Base-by-base conservation (phyloP, 2,797 vertebrate genomes). In the Anguilla megastoma region DNA sequence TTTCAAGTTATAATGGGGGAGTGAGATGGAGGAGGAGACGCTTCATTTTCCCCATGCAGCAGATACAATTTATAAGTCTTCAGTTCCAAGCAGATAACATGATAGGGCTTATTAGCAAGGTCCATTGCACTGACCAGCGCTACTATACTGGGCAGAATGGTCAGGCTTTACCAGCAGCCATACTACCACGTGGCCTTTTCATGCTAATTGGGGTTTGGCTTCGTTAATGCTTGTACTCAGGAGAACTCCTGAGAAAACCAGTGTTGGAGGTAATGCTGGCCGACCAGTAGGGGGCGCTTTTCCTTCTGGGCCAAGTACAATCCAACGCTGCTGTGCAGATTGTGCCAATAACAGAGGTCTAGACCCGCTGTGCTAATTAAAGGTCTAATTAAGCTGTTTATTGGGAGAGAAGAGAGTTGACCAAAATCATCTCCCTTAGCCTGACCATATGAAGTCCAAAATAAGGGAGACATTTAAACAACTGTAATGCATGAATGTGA, bases 1-100 rank as follows among this genome's bases (percentile, higher is more conserved):
- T 87, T 79, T 79, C 12, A 71, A 60, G 54, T 9, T 58, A 80
- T 87, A 56, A 84, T 84, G 3, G 50, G 83, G 36, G 3, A 56
- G 33, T 24, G 33, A 69, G 5, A 69, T 69, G 10, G 33, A 21
- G 33, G 33, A 16, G 16, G 12, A 12, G 12, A 3, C 6, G 6
- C 24, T 21, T 82, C 0, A 24, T 48, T 82, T 24, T 82, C 24
- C 50, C 7, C 9, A 48, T 3, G 1, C 45, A 82, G 1, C 79
- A 82, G 41, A 24, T n/a, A 48, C 8, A 24, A n/a, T 45, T 48
- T 48, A 50, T 9, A 50, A 1, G 18, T 50, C 18, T n/a, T 24
- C 36, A 24, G 50, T 48, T 36, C 33, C 16, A 79, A 79, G 74
- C 74, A 16, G 41, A 79, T 36, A 45, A 76, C 71, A 27, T 36